Evolutionary conservation across 2,797 vertebrate genomes (phyloP), one percentile per base, ranked within the genome.

Genomic region (Garrulus glandarius): DNA sequence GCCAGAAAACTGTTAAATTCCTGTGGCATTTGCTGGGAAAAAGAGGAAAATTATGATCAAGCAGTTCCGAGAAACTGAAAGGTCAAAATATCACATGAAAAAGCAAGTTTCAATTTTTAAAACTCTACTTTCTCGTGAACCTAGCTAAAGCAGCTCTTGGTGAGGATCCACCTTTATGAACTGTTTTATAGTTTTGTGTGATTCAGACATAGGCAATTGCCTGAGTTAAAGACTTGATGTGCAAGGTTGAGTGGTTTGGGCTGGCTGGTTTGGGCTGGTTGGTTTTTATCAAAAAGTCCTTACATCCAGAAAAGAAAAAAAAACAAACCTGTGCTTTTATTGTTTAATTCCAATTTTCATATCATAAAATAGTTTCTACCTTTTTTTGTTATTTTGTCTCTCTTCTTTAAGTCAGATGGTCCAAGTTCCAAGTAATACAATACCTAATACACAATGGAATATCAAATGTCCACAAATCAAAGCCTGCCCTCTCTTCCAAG

Each of bases 381-480:
- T 24, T 83, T 90, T 56, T 30, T 56, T 30, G 52, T 57, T 64
- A 26, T 92, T 94, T 91, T 82, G 10, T 77, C 34, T 65, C 29
- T 83, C 83, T 74, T 16, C 30, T 76, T 34, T 82, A 81, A 68
- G 13, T 83, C 64, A 53, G 29, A 52, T 60, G 10, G 70, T 74
- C 52, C n/a, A 60, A 72, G 17, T 52, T 13, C 34, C 55, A 91
- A 82, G 32, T 70, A 93, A 95, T 77, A 43, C 19, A 50, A 21
- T 68, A 76, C 61, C 36, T 53, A 92, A 79, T 57, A 37, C 39
- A 68, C 15, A 85, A 50, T 34, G 13, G 29, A 82, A 74, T 92
- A 95, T 60, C 50, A 89, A 82, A 75, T 56, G 12, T 52, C 22
- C 60, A 90, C 78, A 96, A 93, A 94, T 92, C 89, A 95, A 96